Percentiles rank a stretch among this genome's conserved stretches.
phyloP scores from a whole-genome alignment of 1,140 invertebrate genomes.

The Pogonognathellus flavescens region DNA sequence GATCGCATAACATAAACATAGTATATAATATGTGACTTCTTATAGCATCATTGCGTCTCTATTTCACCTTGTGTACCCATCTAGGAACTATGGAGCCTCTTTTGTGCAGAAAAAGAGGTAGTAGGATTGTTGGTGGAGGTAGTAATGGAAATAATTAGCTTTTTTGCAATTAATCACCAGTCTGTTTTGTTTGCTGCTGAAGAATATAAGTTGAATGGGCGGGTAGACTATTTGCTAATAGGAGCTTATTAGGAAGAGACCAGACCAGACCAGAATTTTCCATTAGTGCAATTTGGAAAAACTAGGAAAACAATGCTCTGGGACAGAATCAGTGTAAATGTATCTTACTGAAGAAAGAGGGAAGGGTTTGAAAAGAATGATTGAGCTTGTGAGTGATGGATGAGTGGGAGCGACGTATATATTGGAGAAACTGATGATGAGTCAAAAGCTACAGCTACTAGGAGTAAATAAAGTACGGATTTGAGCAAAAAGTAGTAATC shows the following conservation, averaged over 20 bases:
- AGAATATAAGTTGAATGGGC: slow-evolving; percentile 7
- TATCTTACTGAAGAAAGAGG: neutral
- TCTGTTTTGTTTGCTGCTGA: slow-evolving; percentile 8
- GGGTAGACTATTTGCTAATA: slow-evolving; percentile 30
- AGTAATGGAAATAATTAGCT: slow-evolving; percentile 49
- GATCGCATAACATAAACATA: too few species aligned
- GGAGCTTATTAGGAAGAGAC: slow-evolving; percentile 12
- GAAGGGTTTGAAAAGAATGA: neutral
- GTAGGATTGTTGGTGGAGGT: neutral
- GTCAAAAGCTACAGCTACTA: neutral
- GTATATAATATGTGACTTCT: too few species aligned
- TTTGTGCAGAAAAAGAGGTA: too few species aligned
- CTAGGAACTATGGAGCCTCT: too few species aligned
- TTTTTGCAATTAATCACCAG: slow-evolving; percentile 39
- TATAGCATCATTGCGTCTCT: too few species aligned
- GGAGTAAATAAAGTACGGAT: neutral
- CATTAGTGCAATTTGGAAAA: slow-evolving; percentile 31
- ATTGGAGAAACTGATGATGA: neutral
- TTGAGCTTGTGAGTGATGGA: slow-evolving; percentile 33
- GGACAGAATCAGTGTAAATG: slow-evolving; percentile 15
- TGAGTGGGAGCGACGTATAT: neutral
- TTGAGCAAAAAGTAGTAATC: neutral
- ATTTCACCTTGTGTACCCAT: too few species aligned
- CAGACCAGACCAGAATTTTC: neutral
- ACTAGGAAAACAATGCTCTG: slow-evolving; percentile 7